These are phyloP conservation scores for Excalfactoria chinensis DNA, from an alignment of 2,113 vertebrate genomes.

Conservation along the genomic window DNA sequence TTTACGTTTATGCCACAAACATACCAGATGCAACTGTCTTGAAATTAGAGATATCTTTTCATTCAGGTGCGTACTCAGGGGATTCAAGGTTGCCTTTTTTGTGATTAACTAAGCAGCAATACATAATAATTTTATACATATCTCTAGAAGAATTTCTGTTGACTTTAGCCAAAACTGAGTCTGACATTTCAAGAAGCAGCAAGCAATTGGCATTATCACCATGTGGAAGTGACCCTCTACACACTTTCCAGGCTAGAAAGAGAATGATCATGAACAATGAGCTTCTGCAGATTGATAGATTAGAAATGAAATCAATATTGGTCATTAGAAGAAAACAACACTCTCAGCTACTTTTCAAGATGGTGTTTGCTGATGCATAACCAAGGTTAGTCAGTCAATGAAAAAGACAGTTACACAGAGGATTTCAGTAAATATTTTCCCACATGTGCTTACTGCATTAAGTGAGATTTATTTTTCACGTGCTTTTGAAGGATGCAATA, in stretches of 20 bases:
- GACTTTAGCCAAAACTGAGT: background rate
- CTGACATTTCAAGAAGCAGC: background rate
- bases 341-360: background rate
- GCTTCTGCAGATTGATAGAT: constrained; percentile 24
- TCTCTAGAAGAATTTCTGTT: background rate
- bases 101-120: background rate
- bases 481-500: constrained; percentile 17
- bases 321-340: background rate
- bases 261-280: accelerated
- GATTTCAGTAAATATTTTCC: constrained; percentile 54
- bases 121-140: background rate
- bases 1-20: accelerated
- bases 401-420: constrained; percentile 37
- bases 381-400: constrained; percentile 1
- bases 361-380: constrained; percentile 36
- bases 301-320: constrained; percentile 49
- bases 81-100: background rate
- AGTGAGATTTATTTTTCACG: constrained; percentile 51
- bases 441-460: constrained; percentile 11
- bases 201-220: background rate
- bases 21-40: accelerated
- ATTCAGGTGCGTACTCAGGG: accelerated
- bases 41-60: background rate
- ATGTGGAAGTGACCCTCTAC: accelerated
- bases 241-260: background rate